Base-by-base conservation (phyloP, 2,888 invertebrate species). In the Copidosoma aretas region DNA sequence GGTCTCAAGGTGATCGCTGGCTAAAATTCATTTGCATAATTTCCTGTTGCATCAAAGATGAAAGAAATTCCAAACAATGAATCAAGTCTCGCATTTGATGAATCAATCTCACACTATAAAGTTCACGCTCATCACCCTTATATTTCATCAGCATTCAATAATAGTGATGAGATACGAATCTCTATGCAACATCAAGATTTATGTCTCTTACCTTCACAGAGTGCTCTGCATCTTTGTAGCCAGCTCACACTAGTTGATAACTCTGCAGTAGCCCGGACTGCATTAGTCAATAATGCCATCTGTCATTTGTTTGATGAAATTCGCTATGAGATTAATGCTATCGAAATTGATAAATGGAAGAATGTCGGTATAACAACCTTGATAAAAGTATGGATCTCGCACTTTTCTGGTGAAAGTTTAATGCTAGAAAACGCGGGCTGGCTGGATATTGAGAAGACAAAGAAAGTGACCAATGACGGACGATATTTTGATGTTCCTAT, bases 401-500 rank as follows among this genome's bases (percentile, higher is more conserved):
- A n/a, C 15, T 49, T 4, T 49, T 10, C 49, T 4, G 10, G 3
- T 49, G 2, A 49, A 49, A 49, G 2, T n/a, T 19, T 4, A n/a
- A 49, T 49, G 15, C 19, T 10, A 19, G 17, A 19, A 49, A 79
- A 78, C 68, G 75, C 74, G 65, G 75, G 75, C 52, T 79, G 77
- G 75, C 66, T 68, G 73, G 64, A 68, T 53, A 67, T 67, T 49
- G 3, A 3, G 8, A 51, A 24, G 22, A 17, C 15, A 17, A 52
- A 21, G 61, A 65, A 21, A 32, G 43, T 75, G 39, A 61, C 62
- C 1, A 58, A 75, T 60, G 62, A 39, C 24, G 43, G 64, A 32
- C 77, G 76, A 15, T 66, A 75, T 56, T 79, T 79, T 69, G 73
- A 78, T 73, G 75, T 78, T 67, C 77, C 72, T 60, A 72, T 82